These are phyloP conservation scores for Andricus grossulariae DNA, from an alignment of 1,140 invertebrate genomes.

Conservation along the genomic window DNA sequence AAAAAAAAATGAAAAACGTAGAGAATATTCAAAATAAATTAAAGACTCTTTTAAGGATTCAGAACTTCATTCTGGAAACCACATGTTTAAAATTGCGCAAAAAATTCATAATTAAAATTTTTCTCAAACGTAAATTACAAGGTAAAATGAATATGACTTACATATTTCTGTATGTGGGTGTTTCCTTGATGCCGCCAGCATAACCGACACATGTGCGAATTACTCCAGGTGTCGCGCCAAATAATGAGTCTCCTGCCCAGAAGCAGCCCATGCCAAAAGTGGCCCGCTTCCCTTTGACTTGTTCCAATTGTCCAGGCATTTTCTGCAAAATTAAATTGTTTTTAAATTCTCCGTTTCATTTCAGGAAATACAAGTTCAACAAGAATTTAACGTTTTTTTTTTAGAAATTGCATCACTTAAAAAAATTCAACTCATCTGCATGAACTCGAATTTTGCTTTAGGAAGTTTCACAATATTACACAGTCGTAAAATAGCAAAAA, in stretches of 20 bases:
- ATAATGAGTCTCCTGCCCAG: constrained; percentile 95
- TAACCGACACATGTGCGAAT: constrained; percentile 96
- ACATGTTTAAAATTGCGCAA: too few relatives aligned
- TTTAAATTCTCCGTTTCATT: background rate
- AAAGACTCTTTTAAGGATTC: too few relatives aligned
- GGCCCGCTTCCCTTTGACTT: constrained; percentile 78
- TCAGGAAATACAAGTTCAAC: too few relatives aligned
- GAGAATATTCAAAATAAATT: too few relatives aligned
- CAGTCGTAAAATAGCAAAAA: too few relatives aligned
- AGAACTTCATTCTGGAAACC: too few relatives aligned
- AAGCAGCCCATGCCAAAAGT: constrained; percentile 98
- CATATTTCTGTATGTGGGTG: constrained; percentile 92
- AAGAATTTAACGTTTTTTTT: too few relatives aligned
- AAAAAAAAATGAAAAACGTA: too few relatives aligned
- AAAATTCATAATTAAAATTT: background rate
- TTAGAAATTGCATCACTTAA: too few relatives aligned
- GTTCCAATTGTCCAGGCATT: constrained; percentile 72
- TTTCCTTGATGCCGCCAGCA: constrained; percentile 87
- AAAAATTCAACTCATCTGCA: too few relatives aligned
- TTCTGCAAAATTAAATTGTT: constrained; percentile 44
- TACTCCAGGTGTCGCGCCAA: constrained; percentile 90
- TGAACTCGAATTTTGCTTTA: too few relatives aligned
- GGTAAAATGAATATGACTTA: constrained; percentile 75
- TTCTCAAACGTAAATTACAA: constrained; percentile 39
- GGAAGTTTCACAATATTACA: too few relatives aligned